Evolutionary conservation across 2,113 vertebrate genomes (phyloP).

Genomic region (Crotalus viridis): DNA sequence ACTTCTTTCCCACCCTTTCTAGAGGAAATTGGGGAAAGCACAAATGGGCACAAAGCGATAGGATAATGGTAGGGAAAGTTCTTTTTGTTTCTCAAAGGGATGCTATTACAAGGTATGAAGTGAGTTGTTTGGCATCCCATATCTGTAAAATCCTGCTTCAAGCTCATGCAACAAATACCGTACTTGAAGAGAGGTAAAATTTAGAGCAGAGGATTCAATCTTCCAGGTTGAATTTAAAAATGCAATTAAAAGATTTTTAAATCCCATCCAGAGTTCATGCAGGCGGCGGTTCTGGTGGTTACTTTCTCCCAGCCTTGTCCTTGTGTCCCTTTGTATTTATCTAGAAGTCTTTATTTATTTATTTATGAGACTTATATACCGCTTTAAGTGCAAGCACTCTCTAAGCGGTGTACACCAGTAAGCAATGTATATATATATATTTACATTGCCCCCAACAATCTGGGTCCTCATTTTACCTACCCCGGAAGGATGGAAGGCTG

Average conservation of each 20-base stretch:
- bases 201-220: background rate
- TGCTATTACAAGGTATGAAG: background rate
- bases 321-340: background rate
- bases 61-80: background rate
- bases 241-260: background rate
- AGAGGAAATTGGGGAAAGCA: slow-evolving; percentile 61
- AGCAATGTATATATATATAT: too few relatives aligned
- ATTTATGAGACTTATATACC: too few relatives aligned
- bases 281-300: background rate
- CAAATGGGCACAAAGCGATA: slow-evolving; percentile 9
- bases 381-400: too few relatives aligned
- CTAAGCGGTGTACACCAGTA: too few relatives aligned
- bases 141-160: background rate
- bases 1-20: slow-evolving; percentile 15
- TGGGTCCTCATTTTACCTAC: too few relatives aligned
- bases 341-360: background rate
- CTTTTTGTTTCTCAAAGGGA: background rate
- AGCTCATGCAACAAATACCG: background rate
- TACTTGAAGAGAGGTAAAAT: background rate
- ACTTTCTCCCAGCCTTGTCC: background rate
- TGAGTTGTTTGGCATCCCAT: background rate
- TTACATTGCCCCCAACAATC: too few relatives aligned
- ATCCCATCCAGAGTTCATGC: background rate
- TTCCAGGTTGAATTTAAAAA: background rate
- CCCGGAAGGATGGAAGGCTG: too few relatives aligned